Conservation (phyloP, 2,113 vertebrate species). For the Bufo bufo region DNA sequence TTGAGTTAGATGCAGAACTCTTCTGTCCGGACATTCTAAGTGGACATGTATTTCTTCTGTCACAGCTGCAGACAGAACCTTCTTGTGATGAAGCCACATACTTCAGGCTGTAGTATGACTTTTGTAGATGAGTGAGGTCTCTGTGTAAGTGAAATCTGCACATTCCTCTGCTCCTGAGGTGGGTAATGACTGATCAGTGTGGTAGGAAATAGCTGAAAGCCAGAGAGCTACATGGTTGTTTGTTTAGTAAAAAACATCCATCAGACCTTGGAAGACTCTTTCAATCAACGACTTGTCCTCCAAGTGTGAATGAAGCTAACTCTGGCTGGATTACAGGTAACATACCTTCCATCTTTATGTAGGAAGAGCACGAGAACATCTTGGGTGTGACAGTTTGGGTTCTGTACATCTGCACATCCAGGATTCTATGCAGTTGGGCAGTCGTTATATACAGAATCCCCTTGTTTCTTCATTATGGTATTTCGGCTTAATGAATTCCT, state of each 20-base stretch:
- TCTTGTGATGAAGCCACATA: slow-evolving; percentile 51
- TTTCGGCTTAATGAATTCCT: not conserved
- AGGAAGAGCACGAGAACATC: slow-evolving; percentile 29
- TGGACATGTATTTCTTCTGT: slow-evolving; percentile 35
- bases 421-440: not conserved
- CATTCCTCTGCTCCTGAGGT: slow-evolving; percentile 52
- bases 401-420: slow-evolving; percentile 10
- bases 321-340: slow-evolving; percentile 40
- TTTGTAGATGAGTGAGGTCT: slow-evolving; percentile 51
- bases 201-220: slow-evolving; percentile 55
- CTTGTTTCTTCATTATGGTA: slow-evolving; percentile 27
- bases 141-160: slow-evolving; percentile 43
- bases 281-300: slow-evolving; percentile 52
- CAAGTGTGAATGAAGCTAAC: slow-evolving; percentile 22
- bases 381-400: slow-evolving; percentile 48
- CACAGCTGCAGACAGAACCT: slow-evolving; percentile 50
- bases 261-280: slow-evolving; percentile 29
- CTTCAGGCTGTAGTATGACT: slow-evolving; percentile 30
- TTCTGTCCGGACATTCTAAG: slow-evolving; percentile 20
- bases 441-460: slow-evolving; percentile 18
- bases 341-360: slow-evolving; percentile 5
- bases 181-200: slow-evolving; percentile 54
- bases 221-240: slow-evolving; percentile 46
- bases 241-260: slow-evolving; percentile 57
- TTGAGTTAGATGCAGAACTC: slow-evolving; percentile 2